Base-by-base conservation (phyloP, 2,113 vertebrate genomes). In the Rhea americana region DNA sequence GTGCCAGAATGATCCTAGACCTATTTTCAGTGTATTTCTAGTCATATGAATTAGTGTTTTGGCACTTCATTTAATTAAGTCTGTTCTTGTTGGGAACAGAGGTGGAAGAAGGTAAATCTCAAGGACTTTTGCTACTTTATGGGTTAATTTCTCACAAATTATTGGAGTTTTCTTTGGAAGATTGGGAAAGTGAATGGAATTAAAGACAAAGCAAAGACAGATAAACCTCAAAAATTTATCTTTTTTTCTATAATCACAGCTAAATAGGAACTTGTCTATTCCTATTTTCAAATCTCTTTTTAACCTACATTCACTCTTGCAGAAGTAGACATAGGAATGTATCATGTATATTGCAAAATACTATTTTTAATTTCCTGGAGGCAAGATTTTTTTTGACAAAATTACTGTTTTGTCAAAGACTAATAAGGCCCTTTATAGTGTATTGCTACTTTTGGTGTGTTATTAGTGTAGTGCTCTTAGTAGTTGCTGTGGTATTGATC, bases 381-480 rank as follows among this genome's bases (percentile, higher is more conserved):
- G 53, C 35, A 89, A 58, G 35, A 18, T 18, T 9, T 3, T 22
- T 2, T 28, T 19, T 16, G 28, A 25, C 41, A 63, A 76, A 94
- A 91, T 80, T 88, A 83, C 51, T 86, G 61, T 71, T 95, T 87
- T 90, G 24, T 78, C 86, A 39, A 67, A 86, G 30, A n/a, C 13
- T 56, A 74, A 45, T 80, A 71, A 91, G 51, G 24, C 24, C 37
- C 80, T 77, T 48, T 63, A 63, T 94, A 70, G 39, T 51, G 28
- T 50, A 26, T 62, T 78, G 25, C 68, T 87, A 51, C 55, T 90
- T 80, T 22, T 83, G 47, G 30, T 84, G 18, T 83, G 51, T 90
- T 85, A 77, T 88, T 88, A 83, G 55, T 85, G 58, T 41, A 6
- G 4, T 51, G 50, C 45, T 79, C 8, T 67, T 83, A 77, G 43